phyloP scores from a whole-genome alignment of 2,113 vertebrate genomes.

The Pyxicephalus adspersus region DNA sequence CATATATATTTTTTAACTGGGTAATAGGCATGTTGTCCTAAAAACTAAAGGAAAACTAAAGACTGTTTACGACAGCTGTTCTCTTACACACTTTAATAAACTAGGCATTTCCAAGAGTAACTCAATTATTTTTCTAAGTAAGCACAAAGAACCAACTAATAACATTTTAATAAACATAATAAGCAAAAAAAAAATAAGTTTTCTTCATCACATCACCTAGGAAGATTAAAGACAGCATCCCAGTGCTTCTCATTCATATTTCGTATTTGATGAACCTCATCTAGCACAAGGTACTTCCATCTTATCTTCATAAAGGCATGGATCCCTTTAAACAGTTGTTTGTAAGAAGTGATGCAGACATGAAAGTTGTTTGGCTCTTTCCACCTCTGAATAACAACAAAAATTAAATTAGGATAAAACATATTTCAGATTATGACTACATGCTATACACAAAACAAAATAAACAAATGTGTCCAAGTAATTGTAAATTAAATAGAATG shows the following conservation, averaged over 20 bases:
- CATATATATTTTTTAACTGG: no score
- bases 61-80: no score
- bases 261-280: slow-evolving; percentile 88
- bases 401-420: no score
- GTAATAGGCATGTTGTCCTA: no score
- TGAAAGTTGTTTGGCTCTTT: slow-evolving; percentile 85
- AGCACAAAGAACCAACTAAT: no score
- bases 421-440: no score
- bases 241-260: slow-evolving; percentile 90
- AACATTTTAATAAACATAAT: not conserved
- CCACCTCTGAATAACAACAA: slow-evolving; percentile 75
- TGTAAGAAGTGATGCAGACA: slow-evolving; percentile 89
- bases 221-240: slow-evolving; percentile 84
- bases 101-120: no score
- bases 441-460: not conserved
- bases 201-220: slow-evolving; percentile 70
- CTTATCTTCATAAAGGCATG: slow-evolving; percentile 79
- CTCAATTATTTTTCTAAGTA: no score
- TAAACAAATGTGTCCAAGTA: no score
- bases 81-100: no score
- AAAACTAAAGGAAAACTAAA: no score
- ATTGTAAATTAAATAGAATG: no score
- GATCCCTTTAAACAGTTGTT: slow-evolving; percentile 87
- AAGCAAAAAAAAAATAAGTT: not conserved
- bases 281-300: slow-evolving; percentile 88